These are phyloP conservation scores for Patella depressa DNA, from an alignment of 2,888 invertebrate genomes.

Conservation along the genomic window DNA sequence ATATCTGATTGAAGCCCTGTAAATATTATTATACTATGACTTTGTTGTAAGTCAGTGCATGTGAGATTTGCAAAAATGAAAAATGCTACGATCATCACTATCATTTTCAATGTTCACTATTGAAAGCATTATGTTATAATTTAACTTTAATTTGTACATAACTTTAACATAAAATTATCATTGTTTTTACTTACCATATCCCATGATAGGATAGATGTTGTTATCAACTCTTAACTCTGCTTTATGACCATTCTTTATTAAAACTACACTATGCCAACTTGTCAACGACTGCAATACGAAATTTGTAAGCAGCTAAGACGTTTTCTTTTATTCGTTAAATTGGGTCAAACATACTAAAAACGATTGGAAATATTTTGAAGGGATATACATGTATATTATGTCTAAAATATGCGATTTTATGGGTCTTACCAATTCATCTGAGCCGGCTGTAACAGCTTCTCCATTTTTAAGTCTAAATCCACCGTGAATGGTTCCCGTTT, in stretches of 20 bases:
- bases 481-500: conserved; percentile 32
- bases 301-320: neutral
- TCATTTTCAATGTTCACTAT: too few species aligned
- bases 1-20: conserved; percentile 31
- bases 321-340: too few species aligned
- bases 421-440: conserved; percentile 31
- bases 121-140: too few species aligned
- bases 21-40: neutral
- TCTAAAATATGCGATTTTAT: too few species aligned
- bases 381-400: too few species aligned
- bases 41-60: too few species aligned
- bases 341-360: too few species aligned
- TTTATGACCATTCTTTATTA: conserved; percentile 32
- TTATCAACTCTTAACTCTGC: conserved; percentile 37
- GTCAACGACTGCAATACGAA: conserved; percentile 26
- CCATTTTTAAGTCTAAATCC: conserved; percentile 39
- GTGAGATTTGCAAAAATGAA: too few species aligned
- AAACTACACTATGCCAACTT: conserved; percentile 37
- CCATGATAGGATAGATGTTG: conserved; percentile 29
- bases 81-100: too few species aligned
- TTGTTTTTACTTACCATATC: conserved; percentile 26
- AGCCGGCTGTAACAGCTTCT: conserved; percentile 32
- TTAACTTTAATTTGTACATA: too few species aligned
- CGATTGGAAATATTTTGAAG: too few species aligned
- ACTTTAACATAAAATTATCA: too few species aligned